Evolutionary conservation across 2,113 vertebrate species (phyloP), one percentile per base, ranked within the genome.

Genomic region (Agapornis roseicollis): DNA sequence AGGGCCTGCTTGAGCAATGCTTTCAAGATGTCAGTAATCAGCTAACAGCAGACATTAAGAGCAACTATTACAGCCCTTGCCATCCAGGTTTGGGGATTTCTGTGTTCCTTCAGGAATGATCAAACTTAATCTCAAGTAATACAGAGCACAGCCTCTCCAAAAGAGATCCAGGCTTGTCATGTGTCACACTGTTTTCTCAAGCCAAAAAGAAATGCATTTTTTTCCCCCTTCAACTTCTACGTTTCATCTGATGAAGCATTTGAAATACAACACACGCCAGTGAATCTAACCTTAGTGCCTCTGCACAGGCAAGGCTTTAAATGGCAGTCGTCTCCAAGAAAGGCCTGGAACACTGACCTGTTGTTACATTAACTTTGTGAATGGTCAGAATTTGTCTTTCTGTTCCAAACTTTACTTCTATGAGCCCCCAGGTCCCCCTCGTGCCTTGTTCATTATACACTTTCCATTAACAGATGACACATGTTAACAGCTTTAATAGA

Each of bases 21-120:
- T 47, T 98, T 98, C 98, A 98, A 98, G 98, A 98, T 98, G 98
- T 97, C 97, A 96, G 97, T 96, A 98, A 97, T 97, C 98, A 98
- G 96, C 97, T 92, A 96, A 96, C 93, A 96, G 97, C 97, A 97
- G 97, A 95, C 96, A 72, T 82, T 95, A 94, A 93, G 97, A 97
- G 81, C 37, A 42, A 22, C 86, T 66, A 41, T 69, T 71, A 49
- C 82, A 92, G 79, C 80, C 84, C 68, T 80, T 66, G 85, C 90
- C 49, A 47, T 87, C 81, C 92, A 91, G 76, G 47, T 64, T 46
- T 41, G 49, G 66, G 53, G 29, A 37, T 81, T 96, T 79, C 95
- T 96, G 85, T 12, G 65, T 95, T 95, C 87, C 94, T 81, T 93
- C 94, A 96, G 88, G 61, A 90, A 58, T 41, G 90, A 87, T 96